Evolutionary conservation across 2,113 vertebrate genomes (phyloP).

Genomic region (Neopipo cinnamomea): DNA sequence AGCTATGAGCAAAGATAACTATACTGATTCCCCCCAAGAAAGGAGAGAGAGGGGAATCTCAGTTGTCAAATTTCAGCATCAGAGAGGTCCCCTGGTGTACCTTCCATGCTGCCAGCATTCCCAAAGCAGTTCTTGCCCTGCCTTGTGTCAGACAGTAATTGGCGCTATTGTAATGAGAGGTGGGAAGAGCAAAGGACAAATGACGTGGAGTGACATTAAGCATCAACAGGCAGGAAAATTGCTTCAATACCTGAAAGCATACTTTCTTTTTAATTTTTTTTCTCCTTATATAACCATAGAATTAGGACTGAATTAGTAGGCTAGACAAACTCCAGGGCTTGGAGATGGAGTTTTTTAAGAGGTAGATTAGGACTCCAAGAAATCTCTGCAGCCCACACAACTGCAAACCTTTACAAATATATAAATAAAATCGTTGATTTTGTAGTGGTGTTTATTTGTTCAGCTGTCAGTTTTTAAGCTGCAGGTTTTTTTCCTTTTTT

Average conservation of each 20-base stretch:
- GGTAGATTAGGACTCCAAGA: not conserved
- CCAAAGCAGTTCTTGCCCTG: not conserved
- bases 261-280: not conserved
- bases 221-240: not conserved
- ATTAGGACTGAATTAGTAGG: not conserved
- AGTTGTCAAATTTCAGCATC: not conserved
- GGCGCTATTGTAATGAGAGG: not conserved
- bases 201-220: not conserved
- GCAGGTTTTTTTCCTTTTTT: not conserved
- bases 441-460: not conserved
- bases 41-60: not conserved
- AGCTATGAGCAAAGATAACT: not conserved
- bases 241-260: not conserved
- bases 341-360: not conserved
- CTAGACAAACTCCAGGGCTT: not conserved
- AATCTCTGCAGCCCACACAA: not conserved
- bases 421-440: not conserved
- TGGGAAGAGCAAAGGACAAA: not conserved
- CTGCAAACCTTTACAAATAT: not conserved
- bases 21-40: rapidly evolving
- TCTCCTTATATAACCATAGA: not conserved
- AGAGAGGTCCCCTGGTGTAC: not conserved
- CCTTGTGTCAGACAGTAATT: not conserved
- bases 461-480: not conserved
- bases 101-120: not conserved